Conservation (phyloP, 2,113 vertebrate species). For the Fulmarus glacialis region DNA sequence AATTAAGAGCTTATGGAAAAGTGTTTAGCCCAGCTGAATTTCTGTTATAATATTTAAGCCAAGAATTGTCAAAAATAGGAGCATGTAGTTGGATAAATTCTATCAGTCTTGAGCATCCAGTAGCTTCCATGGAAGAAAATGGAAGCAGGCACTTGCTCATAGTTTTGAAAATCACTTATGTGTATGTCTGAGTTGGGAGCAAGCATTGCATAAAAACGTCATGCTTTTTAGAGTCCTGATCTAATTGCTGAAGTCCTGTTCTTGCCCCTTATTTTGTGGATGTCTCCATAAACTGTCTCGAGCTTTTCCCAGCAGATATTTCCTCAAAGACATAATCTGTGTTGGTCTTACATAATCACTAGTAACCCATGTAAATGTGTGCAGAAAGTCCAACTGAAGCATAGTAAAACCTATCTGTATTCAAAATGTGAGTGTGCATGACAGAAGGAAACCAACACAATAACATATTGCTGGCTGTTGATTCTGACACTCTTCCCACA, state of each 20-base stretch:
- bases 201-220: not conserved
- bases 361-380: not conserved
- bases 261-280: not conserved
- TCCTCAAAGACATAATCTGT: not conserved
- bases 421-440: not conserved
- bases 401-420: not conserved
- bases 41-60: not conserved
- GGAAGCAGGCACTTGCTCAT: not conserved
- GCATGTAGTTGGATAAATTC: not conserved
- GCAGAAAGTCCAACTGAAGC: not conserved
- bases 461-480: constrained; percentile 30
- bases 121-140: not conserved
- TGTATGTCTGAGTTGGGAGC: not conserved
- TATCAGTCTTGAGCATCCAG: not conserved
- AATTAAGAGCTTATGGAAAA: not conserved
- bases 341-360: not conserved
- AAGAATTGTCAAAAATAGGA: not conserved
- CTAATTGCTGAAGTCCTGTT: not conserved
- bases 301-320: not conserved
- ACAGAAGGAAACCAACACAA: not conserved
- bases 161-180: not conserved
- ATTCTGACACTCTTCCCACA: constrained; percentile 9
- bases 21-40: not conserved
- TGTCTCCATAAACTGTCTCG: not conserved
- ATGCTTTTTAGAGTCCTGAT: not conserved